Evolutionary conservation across 1,140 invertebrate genomes (phyloP).

Genomic region (Drosophila biarmipes): DNA sequence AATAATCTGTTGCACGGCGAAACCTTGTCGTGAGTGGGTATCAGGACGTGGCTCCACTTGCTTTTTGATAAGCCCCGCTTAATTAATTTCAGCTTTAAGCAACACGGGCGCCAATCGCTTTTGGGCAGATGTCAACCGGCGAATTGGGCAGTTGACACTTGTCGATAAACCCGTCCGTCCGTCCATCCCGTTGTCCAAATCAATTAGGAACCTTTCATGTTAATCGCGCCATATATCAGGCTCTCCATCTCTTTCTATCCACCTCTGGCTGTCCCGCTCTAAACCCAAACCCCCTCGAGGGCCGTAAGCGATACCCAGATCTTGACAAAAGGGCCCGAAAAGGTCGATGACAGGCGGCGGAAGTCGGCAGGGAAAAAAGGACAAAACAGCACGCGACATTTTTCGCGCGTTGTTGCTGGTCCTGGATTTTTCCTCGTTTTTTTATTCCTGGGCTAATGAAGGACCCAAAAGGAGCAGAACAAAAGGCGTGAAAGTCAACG

Average conservation of each 20-base stretch:
- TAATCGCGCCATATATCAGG: slow-evolving; percentile 79
- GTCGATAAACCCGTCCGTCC: slow-evolving; percentile 37
- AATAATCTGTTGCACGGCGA: slow-evolving; percentile 69
- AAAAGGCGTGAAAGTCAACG: slow-evolving; percentile 68
- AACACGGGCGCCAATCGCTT: slow-evolving; percentile 65
- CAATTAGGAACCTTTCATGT: slow-evolving; percentile 76
- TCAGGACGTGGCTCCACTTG: slow-evolving; percentile 27
- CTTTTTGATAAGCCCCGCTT: slow-evolving; percentile 61
- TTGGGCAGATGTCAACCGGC: slow-evolving; percentile 50
- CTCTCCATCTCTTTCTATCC: neutral
- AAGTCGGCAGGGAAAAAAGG: slow-evolving; percentile 34
- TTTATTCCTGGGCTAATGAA: slow-evolving; percentile 41
- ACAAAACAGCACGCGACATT: slow-evolving; percentile 74
- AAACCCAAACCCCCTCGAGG: slow-evolving; percentile 15
- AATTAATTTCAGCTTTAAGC: slow-evolving; percentile 75
- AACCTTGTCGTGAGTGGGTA: slow-evolving; percentile 26
- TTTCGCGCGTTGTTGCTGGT: slow-evolving; percentile 55
- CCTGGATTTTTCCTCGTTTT: slow-evolving; percentile 10
- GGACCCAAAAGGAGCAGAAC: slow-evolving; percentile 41
- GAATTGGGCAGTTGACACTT: slow-evolving; percentile 51
- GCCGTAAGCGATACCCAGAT: slow-evolving; percentile 52
- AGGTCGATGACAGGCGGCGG: slow-evolving; percentile 68
- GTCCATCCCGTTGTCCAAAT: slow-evolving; percentile 28
- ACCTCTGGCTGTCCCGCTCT: neutral
- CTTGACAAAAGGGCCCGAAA: slow-evolving; percentile 41